These are phyloP conservation scores for Acropora yongei DNA, from an alignment of 64 coral and sea anemone genomes.

Conservation along the genomic window DNA sequence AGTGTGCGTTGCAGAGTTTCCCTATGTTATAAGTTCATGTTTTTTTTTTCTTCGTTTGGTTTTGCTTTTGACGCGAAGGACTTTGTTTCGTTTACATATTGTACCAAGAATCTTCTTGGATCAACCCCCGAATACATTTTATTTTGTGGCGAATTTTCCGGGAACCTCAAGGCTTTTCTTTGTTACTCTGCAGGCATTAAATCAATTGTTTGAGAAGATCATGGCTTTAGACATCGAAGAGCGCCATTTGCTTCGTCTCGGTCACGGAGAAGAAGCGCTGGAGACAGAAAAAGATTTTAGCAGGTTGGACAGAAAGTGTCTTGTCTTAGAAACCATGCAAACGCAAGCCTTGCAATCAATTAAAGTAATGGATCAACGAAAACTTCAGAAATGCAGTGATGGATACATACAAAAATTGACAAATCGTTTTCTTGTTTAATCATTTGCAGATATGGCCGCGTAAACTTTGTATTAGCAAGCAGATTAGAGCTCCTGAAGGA, in stretches of 20 bases:
- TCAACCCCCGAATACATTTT: too few species aligned
- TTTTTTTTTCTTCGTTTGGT: too few species aligned
- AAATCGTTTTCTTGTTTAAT: background rate
- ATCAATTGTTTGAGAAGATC: slow-evolving; percentile 98
- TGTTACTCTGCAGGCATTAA: slow-evolving; percentile 71
- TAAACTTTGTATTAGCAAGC: slow-evolving; percentile 94
- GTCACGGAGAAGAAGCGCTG: slow-evolving; percentile 96
- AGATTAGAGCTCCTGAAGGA: slow-evolving; percentile 90
- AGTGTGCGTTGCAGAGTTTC: too few species aligned
- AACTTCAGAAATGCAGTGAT: too few species aligned
- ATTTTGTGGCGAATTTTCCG: too few species aligned
- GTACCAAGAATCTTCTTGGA: too few species aligned
- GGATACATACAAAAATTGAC: background rate
- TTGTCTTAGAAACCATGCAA: too few species aligned
- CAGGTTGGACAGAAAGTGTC: slow-evolving; percentile 56
- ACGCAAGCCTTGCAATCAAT: too few species aligned
- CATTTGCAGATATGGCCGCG: slow-evolving; percentile 81
- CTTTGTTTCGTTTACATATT: too few species aligned
- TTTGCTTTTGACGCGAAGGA: too few species aligned
- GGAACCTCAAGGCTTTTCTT: background rate
- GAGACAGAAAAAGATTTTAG: slow-evolving; percentile 99
- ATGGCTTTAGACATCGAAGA: slow-evolving; percentile 98
- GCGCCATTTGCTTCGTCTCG: slow-evolving; percentile 91
- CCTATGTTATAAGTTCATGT: too few species aligned
- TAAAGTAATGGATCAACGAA: too few species aligned